Evolutionary conservation across 1,140 invertebrate genomes (phyloP), one percentile per base, ranked within the genome.

Genomic region (Halyomorpha halys): DNA sequence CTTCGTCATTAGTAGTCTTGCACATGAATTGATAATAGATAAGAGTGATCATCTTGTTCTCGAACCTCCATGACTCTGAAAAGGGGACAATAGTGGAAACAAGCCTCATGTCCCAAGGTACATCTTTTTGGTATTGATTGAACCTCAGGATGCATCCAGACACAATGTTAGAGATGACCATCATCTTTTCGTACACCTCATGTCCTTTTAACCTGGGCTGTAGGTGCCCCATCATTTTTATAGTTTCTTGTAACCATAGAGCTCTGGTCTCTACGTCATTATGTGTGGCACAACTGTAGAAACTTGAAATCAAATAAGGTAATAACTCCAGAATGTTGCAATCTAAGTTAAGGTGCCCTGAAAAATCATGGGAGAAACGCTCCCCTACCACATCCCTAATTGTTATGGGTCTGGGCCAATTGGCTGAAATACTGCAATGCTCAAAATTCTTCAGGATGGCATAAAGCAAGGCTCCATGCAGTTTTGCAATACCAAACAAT

Each of bases 381-480:
- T 16, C 19, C 11, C 63, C 63, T 8, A 64, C 27, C 18, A 64
- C 44, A 59, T 59, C 44, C 59, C 21, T 59, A 1, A 64, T 13
- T 8, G 19, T 27, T 16, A 59, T 39, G 16, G 34, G 18, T 56
- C 23, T 56, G 2, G 53, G 19, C 53, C 53, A 56, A 25, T 25
- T 27, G 9, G 53, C 1, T 25, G 15, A 3, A 3, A 23, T 23
- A 23, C 15, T 56, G 15, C 18, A 6, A 2, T 23, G 15, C 14
- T 56, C 21, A 21, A 56, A 25, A 14, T 56, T 49, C 21, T 39
- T 53, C 6, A 68, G 15, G 23, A 67, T 27, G 9, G 61, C 15
- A 25, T 67, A 45, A 11, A 74, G 34, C 21, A 73, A 61, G 16
- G 73, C 67, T 30, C 72, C 72, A 25, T 76, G 74, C 30, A 78